Conservation (phyloP, 2,797 vertebrate species). For the Sebastes miniatus region DNA sequence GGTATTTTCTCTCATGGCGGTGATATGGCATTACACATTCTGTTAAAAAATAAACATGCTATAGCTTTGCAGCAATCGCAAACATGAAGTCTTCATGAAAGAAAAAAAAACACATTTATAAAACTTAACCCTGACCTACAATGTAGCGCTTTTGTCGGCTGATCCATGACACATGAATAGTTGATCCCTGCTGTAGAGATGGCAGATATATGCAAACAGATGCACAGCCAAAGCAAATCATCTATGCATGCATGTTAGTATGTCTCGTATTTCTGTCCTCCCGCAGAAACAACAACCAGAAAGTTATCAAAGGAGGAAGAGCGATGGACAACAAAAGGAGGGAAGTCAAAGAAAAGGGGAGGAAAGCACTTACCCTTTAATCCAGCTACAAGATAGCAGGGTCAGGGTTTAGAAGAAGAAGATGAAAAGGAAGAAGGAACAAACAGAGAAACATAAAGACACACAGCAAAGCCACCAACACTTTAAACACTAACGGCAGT, state of each 20-base stretch:
- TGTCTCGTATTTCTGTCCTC: conserved; percentile 76
- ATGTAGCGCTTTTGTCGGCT: not conserved
- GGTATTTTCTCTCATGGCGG: not conserved
- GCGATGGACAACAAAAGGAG: conserved; percentile 31
- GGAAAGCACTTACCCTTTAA: conserved; percentile 89
- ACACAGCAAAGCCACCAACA: conserved; percentile 62
- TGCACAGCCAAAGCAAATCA: conserved; percentile 55
- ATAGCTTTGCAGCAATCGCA: not conserved
- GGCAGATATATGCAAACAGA: conserved; percentile 87
- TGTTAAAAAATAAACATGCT: not conserved
- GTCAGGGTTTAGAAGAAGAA: conserved; percentile 74
- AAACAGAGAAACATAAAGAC: conserved; percentile 72
- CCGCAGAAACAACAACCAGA: conserved; percentile 72
- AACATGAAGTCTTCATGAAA: not conserved
- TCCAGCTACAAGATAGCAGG: conserved; percentile 95
- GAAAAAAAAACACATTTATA: not conserved
- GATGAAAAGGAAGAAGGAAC: conserved; percentile 86
- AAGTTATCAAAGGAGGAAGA: conserved; percentile 61
- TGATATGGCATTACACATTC: not conserved
- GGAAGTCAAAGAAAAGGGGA: conserved; percentile 79
- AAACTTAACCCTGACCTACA: not conserved
- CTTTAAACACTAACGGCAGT: conserved; percentile 41
- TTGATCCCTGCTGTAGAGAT: conserved; percentile 81
- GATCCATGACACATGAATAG: conserved; percentile 40
- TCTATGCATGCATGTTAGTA: conserved; percentile 86